phyloP scores from a whole-genome alignment of 1,140 invertebrate species.

The Drosophila burlai region DNA sequence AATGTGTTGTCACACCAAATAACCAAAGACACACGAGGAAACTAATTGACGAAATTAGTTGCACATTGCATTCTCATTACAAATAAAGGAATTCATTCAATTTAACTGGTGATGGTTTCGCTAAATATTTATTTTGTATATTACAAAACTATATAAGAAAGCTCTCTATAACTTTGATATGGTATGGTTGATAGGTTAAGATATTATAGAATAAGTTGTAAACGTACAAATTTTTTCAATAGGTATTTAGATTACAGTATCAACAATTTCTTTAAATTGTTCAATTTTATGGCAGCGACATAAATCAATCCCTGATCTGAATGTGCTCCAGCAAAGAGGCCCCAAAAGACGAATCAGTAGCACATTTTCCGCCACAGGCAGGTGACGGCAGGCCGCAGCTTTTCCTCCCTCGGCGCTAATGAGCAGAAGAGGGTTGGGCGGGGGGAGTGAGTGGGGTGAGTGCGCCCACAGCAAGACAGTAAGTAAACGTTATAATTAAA shows the following conservation, averaged over 20 bases:
- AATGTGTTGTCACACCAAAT: constrained; percentile 9
- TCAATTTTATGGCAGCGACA: not conserved
- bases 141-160: no score
- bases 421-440: constrained; percentile 10
- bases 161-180: no score
- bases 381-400: constrained; percentile 7
- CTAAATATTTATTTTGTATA: not conserved
- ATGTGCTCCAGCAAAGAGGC: not conserved
- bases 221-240: no score
- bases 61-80: not conserved
- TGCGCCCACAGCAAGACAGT: constrained; percentile 28
- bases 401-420: constrained; percentile 22
- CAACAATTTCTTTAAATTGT: no score
- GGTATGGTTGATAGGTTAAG: no score
- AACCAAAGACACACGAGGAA: not conserved
- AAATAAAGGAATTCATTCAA: not conserved
- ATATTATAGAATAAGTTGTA: no score
- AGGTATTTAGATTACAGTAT: no score
- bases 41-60: not conserved
- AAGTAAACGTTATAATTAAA: constrained; percentile 78
- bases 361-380: constrained; percentile 26
- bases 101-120: not conserved
- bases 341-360: constrained; percentile 31
- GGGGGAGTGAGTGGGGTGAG: not conserved
- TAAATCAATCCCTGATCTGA: constrained; percentile 24